Conservation (phyloP, 2,888 invertebrate species). For the Leptogaster cylindrica region DNA sequence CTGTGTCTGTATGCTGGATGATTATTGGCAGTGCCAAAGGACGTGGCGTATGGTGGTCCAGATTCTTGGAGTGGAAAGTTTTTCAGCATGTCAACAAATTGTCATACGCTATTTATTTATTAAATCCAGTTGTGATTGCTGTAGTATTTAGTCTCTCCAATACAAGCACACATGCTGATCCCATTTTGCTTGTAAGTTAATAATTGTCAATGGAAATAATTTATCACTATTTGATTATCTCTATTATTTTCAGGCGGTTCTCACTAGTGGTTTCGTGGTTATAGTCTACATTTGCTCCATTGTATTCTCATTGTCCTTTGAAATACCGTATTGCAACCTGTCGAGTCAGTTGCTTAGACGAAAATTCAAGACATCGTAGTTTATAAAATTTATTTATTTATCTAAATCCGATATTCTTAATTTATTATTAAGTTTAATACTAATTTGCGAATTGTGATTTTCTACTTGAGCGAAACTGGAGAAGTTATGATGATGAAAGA, state of each 20-base stretch:
- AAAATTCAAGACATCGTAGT: constrained; percentile 40
- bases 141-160: constrained; percentile 61
- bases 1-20: constrained; percentile 66
- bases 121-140: constrained; percentile 66
- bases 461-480: too few relatives aligned
- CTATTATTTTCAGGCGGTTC: constrained; percentile 52
- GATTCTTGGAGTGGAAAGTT: constrained; percentile 57
- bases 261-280: constrained; percentile 57
- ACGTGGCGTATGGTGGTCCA: constrained; percentile 62
- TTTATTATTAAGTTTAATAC: not conserved
- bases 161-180: constrained; percentile 59
- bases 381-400: constrained; percentile 9
- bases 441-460: constrained; percentile 43
- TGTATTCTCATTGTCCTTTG: constrained; percentile 57
- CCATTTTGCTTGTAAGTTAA: constrained; percentile 59
- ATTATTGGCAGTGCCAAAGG: constrained; percentile 66
- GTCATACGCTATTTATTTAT: constrained; percentile 67
- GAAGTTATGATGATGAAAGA: too few relatives aligned
- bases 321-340: constrained; percentile 58
- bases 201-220: not conserved
- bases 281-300: constrained; percentile 57
- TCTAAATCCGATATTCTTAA: not conserved
- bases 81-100: constrained; percentile 64
- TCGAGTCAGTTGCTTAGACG: constrained; percentile 50
- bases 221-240: not conserved